Conservation (phyloP, 2,113 vertebrate species). For the Pithys albifrons region DNA sequence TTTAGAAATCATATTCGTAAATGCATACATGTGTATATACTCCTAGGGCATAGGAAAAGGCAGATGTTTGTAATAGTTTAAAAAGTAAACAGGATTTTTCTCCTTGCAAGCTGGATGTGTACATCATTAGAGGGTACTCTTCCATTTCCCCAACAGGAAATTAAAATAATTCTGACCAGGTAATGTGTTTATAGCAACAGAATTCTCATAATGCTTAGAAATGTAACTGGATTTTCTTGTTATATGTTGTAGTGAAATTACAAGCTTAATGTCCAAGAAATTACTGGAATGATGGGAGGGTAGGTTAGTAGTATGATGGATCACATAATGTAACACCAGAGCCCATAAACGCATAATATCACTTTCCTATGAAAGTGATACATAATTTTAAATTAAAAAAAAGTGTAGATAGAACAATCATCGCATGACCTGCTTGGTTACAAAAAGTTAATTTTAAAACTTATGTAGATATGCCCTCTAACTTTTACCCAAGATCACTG, state of each 20-base stretch:
- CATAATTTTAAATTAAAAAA: neutral
- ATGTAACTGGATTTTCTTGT: neutral
- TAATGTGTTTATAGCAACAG: neutral
- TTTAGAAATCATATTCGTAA: neutral
- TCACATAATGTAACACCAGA: neutral
- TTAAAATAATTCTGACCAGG: neutral
- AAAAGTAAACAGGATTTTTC: neutral
- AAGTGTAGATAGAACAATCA: neutral
- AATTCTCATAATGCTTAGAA: neutral
- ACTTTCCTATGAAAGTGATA: neutral
- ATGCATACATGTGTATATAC: neutral
- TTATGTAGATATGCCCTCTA: neutral
- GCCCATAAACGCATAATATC: neutral
- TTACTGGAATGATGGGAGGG: neutral
- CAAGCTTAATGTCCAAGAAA: constrained; percentile 2
- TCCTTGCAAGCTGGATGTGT: neutral
- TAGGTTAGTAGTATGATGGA: neutral
- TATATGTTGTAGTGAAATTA: neutral
- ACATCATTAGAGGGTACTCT: neutral
- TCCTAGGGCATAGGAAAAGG: neutral
- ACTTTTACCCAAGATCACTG: neutral
- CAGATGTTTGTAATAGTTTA: neutral
- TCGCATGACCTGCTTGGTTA: neutral
- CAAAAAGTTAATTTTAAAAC: neutral
- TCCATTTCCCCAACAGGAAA: neutral